phyloP scores from a whole-genome alignment of 2,888 invertebrate species.

The Watsonalla cultraria region DNA sequence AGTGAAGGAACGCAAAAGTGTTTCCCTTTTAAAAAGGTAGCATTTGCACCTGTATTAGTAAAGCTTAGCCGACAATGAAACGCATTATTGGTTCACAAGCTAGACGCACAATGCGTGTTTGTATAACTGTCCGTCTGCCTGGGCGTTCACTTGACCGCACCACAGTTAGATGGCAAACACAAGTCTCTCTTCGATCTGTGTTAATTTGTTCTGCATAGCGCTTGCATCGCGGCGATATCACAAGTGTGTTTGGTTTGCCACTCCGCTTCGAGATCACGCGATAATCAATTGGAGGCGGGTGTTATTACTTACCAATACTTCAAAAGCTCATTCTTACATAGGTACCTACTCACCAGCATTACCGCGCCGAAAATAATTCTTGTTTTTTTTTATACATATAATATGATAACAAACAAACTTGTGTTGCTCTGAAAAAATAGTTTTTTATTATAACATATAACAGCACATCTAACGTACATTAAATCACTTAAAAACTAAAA shows the following conservation, averaged over 20 bases:
- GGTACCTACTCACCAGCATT: too few species aligned
- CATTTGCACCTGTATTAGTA: conserved; percentile 56
- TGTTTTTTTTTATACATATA: too few species aligned
- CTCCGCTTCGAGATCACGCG: conserved; percentile 17
- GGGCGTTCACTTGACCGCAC: conserved; percentile 65
- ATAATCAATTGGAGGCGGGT: conserved; percentile 22
- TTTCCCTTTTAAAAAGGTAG: conserved; percentile 27
- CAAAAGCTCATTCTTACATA: too few species aligned
- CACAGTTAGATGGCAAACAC: conserved; percentile 71
- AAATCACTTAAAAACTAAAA: too few species aligned
- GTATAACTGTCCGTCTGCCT: conserved; percentile 64
- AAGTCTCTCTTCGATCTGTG: conserved; percentile 56
- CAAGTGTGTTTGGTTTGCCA: conserved; percentile 34
- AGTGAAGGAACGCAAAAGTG: conserved; percentile 10
- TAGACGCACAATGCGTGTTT: conserved; percentile 62
- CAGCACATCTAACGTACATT: too few species aligned
- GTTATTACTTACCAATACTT: background rate
- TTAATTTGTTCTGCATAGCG: conserved; percentile 69
- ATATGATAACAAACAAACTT: background rate
- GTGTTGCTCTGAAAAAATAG: background rate
- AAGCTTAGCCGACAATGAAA: conserved; percentile 61
- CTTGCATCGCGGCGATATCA: conserved; percentile 52
- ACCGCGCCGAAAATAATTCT: too few species aligned
- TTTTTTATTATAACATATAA: too few species aligned
- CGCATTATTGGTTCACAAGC: conserved; percentile 67